phyloP scores from a whole-genome alignment of 2,888 invertebrate species.

The Lepidocyrtinus sp. region DNA sequence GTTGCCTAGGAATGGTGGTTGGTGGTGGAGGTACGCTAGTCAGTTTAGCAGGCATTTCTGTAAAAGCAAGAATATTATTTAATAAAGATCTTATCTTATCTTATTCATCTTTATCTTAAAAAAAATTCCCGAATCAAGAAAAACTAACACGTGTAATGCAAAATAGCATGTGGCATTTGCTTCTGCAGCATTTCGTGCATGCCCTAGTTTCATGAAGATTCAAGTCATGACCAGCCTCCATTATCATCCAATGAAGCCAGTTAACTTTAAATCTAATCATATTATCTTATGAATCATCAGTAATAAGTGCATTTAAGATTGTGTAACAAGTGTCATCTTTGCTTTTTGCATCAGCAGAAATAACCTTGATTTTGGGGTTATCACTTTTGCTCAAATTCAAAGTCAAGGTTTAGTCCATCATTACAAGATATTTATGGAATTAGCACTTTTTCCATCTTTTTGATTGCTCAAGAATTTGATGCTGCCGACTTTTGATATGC shows the following conservation, averaged over 20 bases:
- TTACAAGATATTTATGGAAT: background rate
- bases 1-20: slow-evolving; percentile 47
- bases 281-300: no score
- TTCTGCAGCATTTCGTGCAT: background rate
- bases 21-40: slow-evolving; percentile 74
- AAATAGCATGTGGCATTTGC: background rate
- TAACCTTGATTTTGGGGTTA: background rate
- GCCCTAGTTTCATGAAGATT: background rate
- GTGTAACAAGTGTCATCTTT: background rate
- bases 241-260: slow-evolving; percentile 6
- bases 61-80: slow-evolving; percentile 10
- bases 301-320: background rate
- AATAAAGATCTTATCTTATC: background rate
- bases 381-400: slow-evolving; percentile 21
- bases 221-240: background rate
- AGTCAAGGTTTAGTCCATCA: slow-evolving; percentile 14
- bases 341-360: background rate
- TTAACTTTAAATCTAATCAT: background rate
- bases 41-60: slow-evolving; percentile 80
- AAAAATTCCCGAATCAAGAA: background rate
- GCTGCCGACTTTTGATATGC: background rate
- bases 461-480: background rate
- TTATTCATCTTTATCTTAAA: slow-evolving; percentile 18
- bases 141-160: background rate
- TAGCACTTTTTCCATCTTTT: background rate